These are phyloP conservation scores for Prenolepis imparis DNA, from an alignment of 2,888 invertebrate species.

Conservation along the genomic window DNA sequence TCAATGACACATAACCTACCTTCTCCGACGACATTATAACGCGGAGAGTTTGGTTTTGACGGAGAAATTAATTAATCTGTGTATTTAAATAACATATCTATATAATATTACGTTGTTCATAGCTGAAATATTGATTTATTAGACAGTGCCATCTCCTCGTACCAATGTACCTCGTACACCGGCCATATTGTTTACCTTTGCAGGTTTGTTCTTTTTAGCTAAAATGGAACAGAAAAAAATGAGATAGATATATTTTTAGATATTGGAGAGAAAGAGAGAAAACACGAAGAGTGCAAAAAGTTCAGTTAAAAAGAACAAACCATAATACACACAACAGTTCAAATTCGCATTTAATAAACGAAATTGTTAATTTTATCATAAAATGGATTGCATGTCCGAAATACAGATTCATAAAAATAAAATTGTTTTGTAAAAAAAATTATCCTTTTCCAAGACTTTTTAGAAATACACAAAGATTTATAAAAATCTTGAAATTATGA, in stretches of 20 bases:
- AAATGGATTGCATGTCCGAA: background rate
- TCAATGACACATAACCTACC: conserved; percentile 73
- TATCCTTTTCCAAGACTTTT: background rate
- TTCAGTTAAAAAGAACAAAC: background rate
- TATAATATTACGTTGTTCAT: conserved; percentile 48
- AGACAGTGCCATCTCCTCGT: conserved; percentile 43
- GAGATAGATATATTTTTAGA: too few species aligned
- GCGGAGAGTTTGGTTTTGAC: background rate
- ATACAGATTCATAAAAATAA: background rate
- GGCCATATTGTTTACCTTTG: conserved; percentile 73
- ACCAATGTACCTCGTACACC: conserved; percentile 36
- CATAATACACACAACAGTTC: background rate
- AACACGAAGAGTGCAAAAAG: background rate
- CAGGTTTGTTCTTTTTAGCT: background rate
- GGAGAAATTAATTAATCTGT: background rate
- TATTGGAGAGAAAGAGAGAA: background rate
- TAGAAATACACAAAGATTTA: background rate
- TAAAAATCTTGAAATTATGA: background rate
- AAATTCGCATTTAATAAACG: background rate
- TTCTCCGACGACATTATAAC: conserved; percentile 78
- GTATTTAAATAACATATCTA: conserved; percentile 49
- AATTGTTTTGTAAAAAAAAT: background rate
- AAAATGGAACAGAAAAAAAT: background rate
- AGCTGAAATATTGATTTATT: conserved; percentile 63
- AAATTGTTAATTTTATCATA: background rate